phyloP scores from a whole-genome alignment of 1,140 invertebrate species.

The Drosophila punjabiensis region DNA sequence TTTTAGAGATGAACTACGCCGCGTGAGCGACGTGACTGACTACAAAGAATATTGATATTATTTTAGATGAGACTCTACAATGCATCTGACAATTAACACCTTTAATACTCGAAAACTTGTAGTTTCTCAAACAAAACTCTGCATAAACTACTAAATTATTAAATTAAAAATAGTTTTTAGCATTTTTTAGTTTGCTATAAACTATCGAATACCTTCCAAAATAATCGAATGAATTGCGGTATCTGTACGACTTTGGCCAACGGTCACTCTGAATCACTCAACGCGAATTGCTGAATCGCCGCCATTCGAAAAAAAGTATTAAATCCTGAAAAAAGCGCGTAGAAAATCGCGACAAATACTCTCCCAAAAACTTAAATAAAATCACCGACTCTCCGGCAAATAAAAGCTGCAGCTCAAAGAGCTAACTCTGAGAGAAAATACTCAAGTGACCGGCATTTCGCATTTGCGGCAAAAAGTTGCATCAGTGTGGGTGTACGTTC shows the following conservation, averaged over 20 bases:
- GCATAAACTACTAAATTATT: neutral
- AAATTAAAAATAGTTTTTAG: neutral
- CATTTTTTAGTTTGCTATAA: conserved; percentile 5
- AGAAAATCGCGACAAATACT: neutral
- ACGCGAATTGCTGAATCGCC: conserved; percentile 25
- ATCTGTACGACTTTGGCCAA: neutral
- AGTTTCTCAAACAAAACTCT: neutral
- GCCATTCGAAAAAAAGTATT: conserved; percentile 32
- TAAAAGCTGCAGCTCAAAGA: neutral
- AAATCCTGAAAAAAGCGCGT: conserved; percentile 18
- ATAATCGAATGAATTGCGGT: neutral
- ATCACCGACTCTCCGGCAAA: neutral
- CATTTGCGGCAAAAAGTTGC: conserved; percentile 57
- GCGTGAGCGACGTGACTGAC: conserved; percentile 3
- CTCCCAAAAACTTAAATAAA: neutral
- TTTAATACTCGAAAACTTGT: too few species aligned
- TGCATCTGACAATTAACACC: too few species aligned
- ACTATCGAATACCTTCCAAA: conserved; percentile 1
- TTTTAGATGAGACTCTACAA: too few species aligned
- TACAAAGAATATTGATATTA: neutral
- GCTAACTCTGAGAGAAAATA: neutral
- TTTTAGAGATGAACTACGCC: conserved; percentile 10
- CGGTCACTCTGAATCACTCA: conserved; percentile 23
- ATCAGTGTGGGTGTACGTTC: conserved; percentile 54
- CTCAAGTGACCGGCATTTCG: conserved; percentile 40